Evolutionary conservation across 2,797 vertebrate genomes (phyloP), one percentile per base, ranked within the genome.

Genomic region (Syngnathus rostellatus): DNA sequence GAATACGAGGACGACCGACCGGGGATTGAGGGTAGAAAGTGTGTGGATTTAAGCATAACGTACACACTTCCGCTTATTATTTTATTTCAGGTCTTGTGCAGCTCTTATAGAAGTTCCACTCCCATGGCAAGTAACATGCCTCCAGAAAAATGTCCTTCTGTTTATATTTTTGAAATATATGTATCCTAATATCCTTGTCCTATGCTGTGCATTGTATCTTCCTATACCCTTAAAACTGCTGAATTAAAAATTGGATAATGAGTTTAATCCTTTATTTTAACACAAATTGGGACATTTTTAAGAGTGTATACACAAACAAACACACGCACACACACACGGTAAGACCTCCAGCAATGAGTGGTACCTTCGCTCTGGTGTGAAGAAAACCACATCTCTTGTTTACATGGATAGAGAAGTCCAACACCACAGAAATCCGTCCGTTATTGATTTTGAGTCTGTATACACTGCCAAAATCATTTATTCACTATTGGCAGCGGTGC

Each of bases 381-480:
- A 90, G 92, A 93, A 94, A 95, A 94, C 92, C 92, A 93, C 94
- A 93, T 94, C 93, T 93, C 93, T 93, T 96, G 94, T 96, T 95
- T 94, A 96, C 94, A 94, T 92, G 92, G 94, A 93, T 94, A 94
- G 90, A 92, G 92, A 93, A 92, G 89, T 88, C 93, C 92, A 92
- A 92, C 94, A 90, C 93, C 93, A 91, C 85, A 84, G 92, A 93
- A 95, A 86, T 93, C 93, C 91, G 93, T 93, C 90, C 91, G 90
- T 91, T 95, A 97, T 97, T 93, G 95, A 97, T 96, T 96, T 94
- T 92, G 92, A 93, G 93, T 96, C 95, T 91, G 88, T 89, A 90
- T 83, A 89, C 89, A 86, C 91, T 91, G 92, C 94, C 92, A 92
- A 93, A 94, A 92, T 92, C 93, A 96, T 97, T 94, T 94, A 96